phyloP scores from a whole-genome alignment of 2,888 invertebrate species.

The Drosophila tanythrix region DNA sequence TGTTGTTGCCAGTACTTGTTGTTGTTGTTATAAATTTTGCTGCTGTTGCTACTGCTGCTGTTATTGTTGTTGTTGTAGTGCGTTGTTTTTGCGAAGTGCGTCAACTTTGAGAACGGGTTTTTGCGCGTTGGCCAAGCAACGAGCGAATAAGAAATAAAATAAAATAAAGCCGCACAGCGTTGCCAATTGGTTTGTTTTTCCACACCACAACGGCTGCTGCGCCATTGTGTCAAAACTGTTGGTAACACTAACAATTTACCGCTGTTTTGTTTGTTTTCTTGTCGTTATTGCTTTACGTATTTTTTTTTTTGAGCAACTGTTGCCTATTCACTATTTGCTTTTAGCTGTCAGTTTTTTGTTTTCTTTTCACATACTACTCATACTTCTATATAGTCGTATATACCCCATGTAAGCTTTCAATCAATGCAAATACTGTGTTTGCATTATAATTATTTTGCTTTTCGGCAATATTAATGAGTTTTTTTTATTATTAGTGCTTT shows the following conservation, averaged over 20 bases:
- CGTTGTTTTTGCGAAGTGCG: conserved; percentile 52
- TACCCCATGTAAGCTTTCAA: conserved; percentile 30
- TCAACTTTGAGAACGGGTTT: conserved; percentile 65
- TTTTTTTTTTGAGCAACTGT: conserved; percentile 22
- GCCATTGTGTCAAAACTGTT: conserved; percentile 23
- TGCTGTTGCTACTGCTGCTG: conserved; percentile 13
- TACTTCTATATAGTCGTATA: conserved; percentile 1
- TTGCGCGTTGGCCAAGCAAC: conserved; percentile 27
- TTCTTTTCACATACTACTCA: conserved; percentile 8
- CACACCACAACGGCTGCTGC: not conserved
- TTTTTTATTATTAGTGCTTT: conserved; percentile 26
- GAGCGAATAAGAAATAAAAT: conserved; percentile 13
- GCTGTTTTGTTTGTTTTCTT: conserved; percentile 24
- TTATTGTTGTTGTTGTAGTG: conserved; percentile 10
- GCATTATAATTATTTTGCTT: conserved; percentile 34
- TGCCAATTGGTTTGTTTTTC: conserved; percentile 52
- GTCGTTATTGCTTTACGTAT: conserved; percentile 1
- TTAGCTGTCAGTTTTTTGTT: conserved; percentile 25
- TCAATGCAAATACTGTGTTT: conserved; percentile 49
- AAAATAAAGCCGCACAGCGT: conserved; percentile 42
- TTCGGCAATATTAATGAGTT: conserved; percentile 57
- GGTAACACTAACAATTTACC: conserved; percentile 38
- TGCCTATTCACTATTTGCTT: conserved; percentile 30
- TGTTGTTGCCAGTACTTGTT: conserved; percentile 6
- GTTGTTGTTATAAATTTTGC: conserved; percentile 17